Base-by-base conservation (phyloP, 2,113 vertebrate species). In the Coturnix japonica region DNA sequence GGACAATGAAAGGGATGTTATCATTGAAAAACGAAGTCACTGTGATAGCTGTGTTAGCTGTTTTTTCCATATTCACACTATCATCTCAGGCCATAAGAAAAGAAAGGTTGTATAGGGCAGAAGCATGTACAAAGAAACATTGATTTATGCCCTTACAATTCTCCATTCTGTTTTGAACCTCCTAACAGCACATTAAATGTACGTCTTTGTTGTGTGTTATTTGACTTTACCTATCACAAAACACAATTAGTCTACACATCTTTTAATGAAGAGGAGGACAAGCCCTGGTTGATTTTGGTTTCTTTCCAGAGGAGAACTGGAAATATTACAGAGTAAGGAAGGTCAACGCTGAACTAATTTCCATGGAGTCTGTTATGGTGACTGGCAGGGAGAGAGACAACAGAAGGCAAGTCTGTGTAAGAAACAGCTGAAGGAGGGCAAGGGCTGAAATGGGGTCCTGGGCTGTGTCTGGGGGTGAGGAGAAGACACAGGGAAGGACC, bases 291-390 rank as follows among this genome's bases (percentile, higher is more conserved):
- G 1, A 19, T 17, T 37, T 65, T 61, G 41, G 63, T 65, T 56
- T 51, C 10, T 46, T 72, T 60, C 28, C 69, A 49, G 57, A 83
- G 28, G 23, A 88, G 7, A 59, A 74, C 11, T 60, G 35, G 22
- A 60, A 87, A 65, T 86, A 69, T 33, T 74, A 19, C 33, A 61
- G 30, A 90, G 41, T 44, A 69, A 67, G 6, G 10, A 81, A 81
- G 25, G 35, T 75, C 91, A 78, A 94, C 91, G 53, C 39, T 28
- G 25, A 71, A 61, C 21, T 44, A 33, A 37, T 91, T 93, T 90
- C 70, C 3, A 2, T 43, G 22, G 11, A 51, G 6, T 33, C 18
- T 74, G 43, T 78, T 74, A 26, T 6, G 63, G 80, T 89, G 74
- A 81, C 37, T 53, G 35, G 2, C 33, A 35, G 11, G 35, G 28